Evolutionary conservation across 37 sponge, comb jelly and placozoan species (phyloP), one percentile per base, ranked within the genome.

Genomic region (Cliona cf. orientalis): DNA sequence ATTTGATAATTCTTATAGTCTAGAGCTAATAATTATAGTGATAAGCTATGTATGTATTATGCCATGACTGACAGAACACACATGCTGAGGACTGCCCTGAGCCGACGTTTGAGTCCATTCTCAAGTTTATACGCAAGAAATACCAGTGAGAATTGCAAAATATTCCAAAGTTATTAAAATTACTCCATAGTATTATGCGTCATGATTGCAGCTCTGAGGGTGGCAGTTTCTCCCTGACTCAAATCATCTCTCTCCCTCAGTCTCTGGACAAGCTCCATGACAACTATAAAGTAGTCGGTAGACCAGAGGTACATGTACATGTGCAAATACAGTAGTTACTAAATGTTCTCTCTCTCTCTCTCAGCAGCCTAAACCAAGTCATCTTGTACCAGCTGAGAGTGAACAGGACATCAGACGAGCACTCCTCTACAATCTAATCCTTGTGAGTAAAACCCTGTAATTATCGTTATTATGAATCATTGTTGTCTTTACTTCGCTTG

Each of bases 281-380:
- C 12, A 44, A 85, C 44, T 78, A 78, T 60, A 66, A 58, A 7
- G 37, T 85, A n/a, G 55, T 75, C 35, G 78, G 63, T 65, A 7
- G 32, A 11, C 49, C 6, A 9, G 36, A 37, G 11, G 69, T 68
- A 37, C 9, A 11, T 69, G 31, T 45, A 44, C 23, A 9, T 23
- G 21, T 68, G 37, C 35, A n/a, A 37, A 19, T 35, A 68, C 41
- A 34, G 69, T 35, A 9, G 41, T 68, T 68, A 41, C 21, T n/a
- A 36, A 26, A 63, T 63, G 65, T n/a, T 28, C 9, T n/a, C n/a
- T n/a, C n/a, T n/a, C n/a, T n/a, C n/a, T n/a, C n/a, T n/a, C n/a
- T n/a, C n/a, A n/a, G n/a, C n/a, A n/a, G n/a, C n/a, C n/a, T n/a
- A n/a, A n/a, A n/a, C n/a, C n/a, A n/a, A n/a, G n/a, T n/a, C n/a